Base-by-base conservation (phyloP, 2,797 vertebrate genomes). In the Gouania willdenowi region DNA sequence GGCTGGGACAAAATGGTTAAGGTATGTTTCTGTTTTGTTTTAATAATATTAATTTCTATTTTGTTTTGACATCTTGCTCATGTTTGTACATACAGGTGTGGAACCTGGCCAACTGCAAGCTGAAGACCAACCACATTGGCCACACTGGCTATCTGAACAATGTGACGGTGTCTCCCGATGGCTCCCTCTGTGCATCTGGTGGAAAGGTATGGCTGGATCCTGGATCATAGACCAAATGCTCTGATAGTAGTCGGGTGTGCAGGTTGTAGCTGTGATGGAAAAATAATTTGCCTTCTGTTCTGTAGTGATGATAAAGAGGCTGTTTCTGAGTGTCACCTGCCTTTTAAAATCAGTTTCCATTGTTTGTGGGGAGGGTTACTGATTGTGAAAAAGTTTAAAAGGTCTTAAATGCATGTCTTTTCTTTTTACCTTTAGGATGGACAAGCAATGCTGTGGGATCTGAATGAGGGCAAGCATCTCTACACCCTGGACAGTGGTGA, bases 101-200 rank as follows among this genome's bases (percentile, higher is more conserved):
- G 94, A 97, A 97, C 69, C 60, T 98, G 80, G 94, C 95, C 4
- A 98, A 98, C 83, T 98, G 95, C 86, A 98, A 98, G 65, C 90
- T 98, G 87, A 98, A 98, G 87, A 98, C 96, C 4, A 98, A 98
- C 81, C 95, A 98, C 77, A 95, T 98, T 2, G 96, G 96, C 13
- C 96, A 98, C 81, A 91, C 88, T 0, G 96, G 95, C n/a, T 96
- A 87, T 83, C 84, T 98, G 84, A 98, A 98, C 84, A 98, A 94
- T 0, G 95, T 98, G 41, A 96, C 95, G 0, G 95, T 98, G 21
- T 97, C 94, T 19, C 96, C 95, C 0, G 95, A 98, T 27, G 95
- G 96, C 21, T 98, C 96, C n/a, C 89, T 97, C 20, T 98, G 95
- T 30, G 96, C 95, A 16, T 98, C 95, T 0, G 95, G 96, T 17